These are phyloP conservation scores for Drosophila acutilabella DNA, from an alignment of 2,888 invertebrate genomes.

Conservation along the genomic window DNA sequence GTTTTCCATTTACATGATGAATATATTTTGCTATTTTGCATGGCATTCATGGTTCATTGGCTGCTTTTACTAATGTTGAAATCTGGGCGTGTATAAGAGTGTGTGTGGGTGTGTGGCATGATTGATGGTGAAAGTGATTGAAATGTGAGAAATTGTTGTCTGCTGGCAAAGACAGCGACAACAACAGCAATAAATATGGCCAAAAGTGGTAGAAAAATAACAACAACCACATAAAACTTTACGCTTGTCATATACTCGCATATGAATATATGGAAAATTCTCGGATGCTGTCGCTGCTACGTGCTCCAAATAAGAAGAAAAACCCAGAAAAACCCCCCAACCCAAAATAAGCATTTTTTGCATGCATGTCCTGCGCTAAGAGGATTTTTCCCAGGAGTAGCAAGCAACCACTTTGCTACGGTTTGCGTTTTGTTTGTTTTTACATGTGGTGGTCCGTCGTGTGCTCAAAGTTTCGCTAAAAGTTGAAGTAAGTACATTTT, in stretches of 20 bases:
- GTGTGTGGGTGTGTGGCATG: slow-evolving; percentile 67
- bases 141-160: slow-evolving; percentile 74
- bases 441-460: slow-evolving; percentile 58
- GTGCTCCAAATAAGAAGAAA: slow-evolving; percentile 32
- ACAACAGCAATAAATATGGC: slow-evolving; percentile 29
- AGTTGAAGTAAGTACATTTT: slow-evolving; percentile 38
- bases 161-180: slow-evolving; percentile 53
- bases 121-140: slow-evolving; percentile 74
- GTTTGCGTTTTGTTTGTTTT: slow-evolving; percentile 36
- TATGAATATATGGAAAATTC: slow-evolving; percentile 37
- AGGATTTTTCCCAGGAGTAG: slow-evolving; percentile 56
- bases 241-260: slow-evolving; percentile 15
- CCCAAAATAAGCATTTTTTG: slow-evolving; percentile 8
- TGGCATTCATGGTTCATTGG: slow-evolving; percentile 30
- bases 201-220: not conserved
- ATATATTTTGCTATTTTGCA: slow-evolving; percentile 23
- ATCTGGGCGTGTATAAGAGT: not conserved
- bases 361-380: slow-evolving; percentile 46
- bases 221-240: slow-evolving; percentile 14
- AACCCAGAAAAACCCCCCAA: not conserved
- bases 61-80: slow-evolving; percentile 41
- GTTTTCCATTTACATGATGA: slow-evolving; percentile 30
- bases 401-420: slow-evolving; percentile 15
- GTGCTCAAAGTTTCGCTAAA: slow-evolving; percentile 50
- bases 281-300: slow-evolving; percentile 29